Evolutionary conservation across 2,113 vertebrate species (phyloP).

Genomic region (Zootoca vivipara): DNA sequence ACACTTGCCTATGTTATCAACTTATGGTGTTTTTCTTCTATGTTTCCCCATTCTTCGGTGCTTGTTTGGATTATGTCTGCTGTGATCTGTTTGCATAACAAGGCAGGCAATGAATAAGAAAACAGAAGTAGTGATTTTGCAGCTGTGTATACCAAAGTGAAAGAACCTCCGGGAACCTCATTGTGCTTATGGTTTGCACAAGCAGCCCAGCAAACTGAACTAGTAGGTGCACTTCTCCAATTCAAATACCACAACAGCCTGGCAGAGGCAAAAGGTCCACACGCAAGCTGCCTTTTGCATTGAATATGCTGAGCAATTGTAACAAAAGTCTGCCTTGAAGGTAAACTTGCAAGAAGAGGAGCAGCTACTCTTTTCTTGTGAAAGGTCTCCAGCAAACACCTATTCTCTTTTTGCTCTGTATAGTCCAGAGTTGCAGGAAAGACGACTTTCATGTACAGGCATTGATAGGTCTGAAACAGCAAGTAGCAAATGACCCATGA

Average conservation of each 20-base stretch:
- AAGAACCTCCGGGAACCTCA: neutral
- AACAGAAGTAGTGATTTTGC: neutral
- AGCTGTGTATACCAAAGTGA: neutral
- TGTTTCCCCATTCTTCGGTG: neutral
- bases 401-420: neutral
- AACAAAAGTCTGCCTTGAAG: slow-evolving; percentile 22
- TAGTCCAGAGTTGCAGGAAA: neutral
- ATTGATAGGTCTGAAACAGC: neutral
- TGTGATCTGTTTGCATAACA: neutral
- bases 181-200: neutral
- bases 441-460: neutral
- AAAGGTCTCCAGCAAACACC: neutral
- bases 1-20: neutral
- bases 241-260: neutral
- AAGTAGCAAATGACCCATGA: neutral
- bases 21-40: neutral
- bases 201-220: neutral
- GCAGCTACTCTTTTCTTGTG: neutral
- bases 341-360: neutral
- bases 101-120: neutral
- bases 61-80: neutral
- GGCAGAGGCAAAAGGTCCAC: neutral
- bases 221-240: neutral
- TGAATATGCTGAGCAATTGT: slow-evolving; percentile 11
- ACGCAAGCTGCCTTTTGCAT: neutral